Evolutionary conservation across 2,113 vertebrate genomes (phyloP), one percentile per base, ranked within the genome.

Genomic region (Neopipo cinnamomea): DNA sequence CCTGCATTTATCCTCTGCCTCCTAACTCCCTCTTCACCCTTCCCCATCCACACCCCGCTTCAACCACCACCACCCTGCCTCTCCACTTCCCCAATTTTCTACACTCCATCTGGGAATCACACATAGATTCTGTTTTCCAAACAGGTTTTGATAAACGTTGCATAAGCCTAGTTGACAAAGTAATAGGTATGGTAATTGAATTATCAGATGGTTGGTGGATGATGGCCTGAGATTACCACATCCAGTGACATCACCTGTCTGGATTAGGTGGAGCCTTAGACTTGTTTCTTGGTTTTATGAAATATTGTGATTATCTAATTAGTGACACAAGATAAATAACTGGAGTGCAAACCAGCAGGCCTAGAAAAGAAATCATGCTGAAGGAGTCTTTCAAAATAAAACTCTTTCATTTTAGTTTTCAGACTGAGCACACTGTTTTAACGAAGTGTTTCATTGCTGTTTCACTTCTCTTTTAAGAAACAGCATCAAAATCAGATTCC

Each of bases 171-270:
- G 46, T 11, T 84, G 83, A 89, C 76, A 71, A 67, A 90, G 42
- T 91, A 86, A 73, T 77, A 59, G 74, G 42, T 23, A 79, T 55
- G 55, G 50, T 77, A 93, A 94, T n/a, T 90, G 75, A 88, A 71
- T 83, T 88, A 93, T 80, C 85, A 93, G 85, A 41, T 55, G 42
- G 30, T 83, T 90, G 78, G 89, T 70, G 78, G 88, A 79, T 91
- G 85, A 73, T 7, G 2, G 63, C 27, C 88, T 90, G 72, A 86
- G 88, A 94, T 97, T 95, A 44, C 59, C 52, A 93, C 80, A 96
- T 91, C 22, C 47, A 80, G 67, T 96, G 93, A 96, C 91, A 80
- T 95, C 93, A 95, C 79, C 78, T 83, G 91, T 91, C 93, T 96
- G 82, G 53, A 67, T 95, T 71, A 94, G 91, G 90, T 94, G 94